Evolutionary conservation across 1,140 invertebrate genomes (phyloP).

Genomic region (Magallana ariakensis): DNA sequence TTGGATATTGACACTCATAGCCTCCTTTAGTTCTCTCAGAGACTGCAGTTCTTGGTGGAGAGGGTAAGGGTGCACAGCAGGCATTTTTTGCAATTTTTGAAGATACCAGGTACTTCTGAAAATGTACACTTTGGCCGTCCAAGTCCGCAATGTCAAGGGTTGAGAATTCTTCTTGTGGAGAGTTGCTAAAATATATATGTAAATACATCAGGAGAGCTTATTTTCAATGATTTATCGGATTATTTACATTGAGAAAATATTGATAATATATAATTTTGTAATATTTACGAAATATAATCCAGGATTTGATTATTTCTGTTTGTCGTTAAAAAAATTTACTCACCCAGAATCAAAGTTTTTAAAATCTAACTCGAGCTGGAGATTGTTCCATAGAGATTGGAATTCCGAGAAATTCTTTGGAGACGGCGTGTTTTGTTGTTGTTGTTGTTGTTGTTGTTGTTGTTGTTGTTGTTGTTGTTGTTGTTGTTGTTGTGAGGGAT

Average conservation of each 20-base stretch:
- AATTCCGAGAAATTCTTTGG: constrained; percentile 1
- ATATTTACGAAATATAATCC: not conserved
- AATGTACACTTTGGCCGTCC: constrained; percentile 12
- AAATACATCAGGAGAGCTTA: not conserved
- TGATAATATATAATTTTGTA: not conserved
- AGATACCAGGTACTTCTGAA: not conserved
- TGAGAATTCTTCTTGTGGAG: constrained; percentile 1
- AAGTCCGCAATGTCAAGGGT: not conserved
- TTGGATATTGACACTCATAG: constrained; percentile 19
- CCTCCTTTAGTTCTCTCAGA: constrained; percentile 19
- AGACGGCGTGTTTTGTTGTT: not conserved
- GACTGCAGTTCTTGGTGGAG: constrained; percentile 8
- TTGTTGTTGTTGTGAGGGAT: not conserved
- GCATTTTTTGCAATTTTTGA: not conserved
- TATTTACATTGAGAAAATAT: constrained; percentile 10
- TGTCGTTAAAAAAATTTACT: not conserved
- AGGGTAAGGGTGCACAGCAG: constrained; percentile 12
- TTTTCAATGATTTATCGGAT: not conserved
- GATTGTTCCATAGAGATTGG: constrained; percentile 6
- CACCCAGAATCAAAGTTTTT: constrained; percentile 17
- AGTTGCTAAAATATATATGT: constrained; percentile 8
- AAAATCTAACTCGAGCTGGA: not conserved
- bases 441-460: not conserved
- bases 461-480: constrained; percentile 8
- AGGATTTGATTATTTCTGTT: not conserved